These are phyloP conservation scores for Zoanthus gigantus DNA, from an alignment of 92 coral and sea anemone genomes.

Conservation along the genomic window DNA sequence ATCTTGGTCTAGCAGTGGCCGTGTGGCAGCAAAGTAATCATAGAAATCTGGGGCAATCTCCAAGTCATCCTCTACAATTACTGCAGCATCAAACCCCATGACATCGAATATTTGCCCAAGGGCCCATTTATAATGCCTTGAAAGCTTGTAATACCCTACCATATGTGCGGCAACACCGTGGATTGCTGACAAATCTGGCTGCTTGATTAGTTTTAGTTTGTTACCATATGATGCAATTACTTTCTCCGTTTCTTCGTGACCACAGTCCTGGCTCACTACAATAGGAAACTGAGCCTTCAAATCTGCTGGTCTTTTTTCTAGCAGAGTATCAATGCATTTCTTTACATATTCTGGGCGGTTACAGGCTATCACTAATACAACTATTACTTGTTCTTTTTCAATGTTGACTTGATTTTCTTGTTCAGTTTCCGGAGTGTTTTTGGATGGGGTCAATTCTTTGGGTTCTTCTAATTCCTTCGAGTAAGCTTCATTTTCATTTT, in stretches of 20 bases:
- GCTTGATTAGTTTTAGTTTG: conserved; percentile 67
- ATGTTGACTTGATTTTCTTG: not conserved
- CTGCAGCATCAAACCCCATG: conserved; percentile 81
- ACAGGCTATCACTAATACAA: conserved; percentile 88
- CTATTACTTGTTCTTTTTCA: conserved; percentile 53
- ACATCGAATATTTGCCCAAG: conserved; percentile 83
- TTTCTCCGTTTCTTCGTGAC: conserved; percentile 71
- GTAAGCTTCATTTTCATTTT: not conserved
- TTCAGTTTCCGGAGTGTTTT: not conserved
- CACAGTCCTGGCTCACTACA: conserved; percentile 95
- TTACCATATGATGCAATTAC: conserved; percentile 71
- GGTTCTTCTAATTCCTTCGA: not conserved
- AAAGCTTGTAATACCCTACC: conserved; percentile 84
- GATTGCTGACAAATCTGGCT: conserved; percentile 81
- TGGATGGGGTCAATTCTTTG: not conserved
- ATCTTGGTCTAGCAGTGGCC: conserved; percentile 78
- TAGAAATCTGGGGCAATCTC: conserved; percentile 92
- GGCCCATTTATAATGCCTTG: conserved; percentile 96
- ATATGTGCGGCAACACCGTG: conserved; percentile 69
- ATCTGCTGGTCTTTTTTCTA: conserved; percentile 70
- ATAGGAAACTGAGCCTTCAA: conserved; percentile 69
- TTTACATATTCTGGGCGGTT: conserved; percentile 85
- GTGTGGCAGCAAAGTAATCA: conserved; percentile 92
- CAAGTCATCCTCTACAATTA: conserved; percentile 92
- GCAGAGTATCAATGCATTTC: conserved; percentile 78